Base-by-base conservation (phyloP, 2,888 invertebrate species). In the Stomorhina lunata region DNA sequence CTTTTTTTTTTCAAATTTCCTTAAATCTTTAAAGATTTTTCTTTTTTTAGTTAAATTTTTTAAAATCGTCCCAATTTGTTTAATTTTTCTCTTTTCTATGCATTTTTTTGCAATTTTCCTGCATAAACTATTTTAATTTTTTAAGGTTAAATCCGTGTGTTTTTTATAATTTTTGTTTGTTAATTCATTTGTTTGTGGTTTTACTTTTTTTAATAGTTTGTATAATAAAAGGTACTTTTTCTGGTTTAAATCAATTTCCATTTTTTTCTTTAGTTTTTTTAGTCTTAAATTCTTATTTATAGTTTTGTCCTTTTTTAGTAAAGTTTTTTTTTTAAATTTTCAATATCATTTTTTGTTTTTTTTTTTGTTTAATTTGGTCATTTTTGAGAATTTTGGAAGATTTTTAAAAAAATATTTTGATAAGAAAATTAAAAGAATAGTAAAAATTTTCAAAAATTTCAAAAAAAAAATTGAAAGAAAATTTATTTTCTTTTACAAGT, bases 51-150 rank as follows among this genome's bases (percentile, higher is more conserved):
- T 40, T 53, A 45, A 57, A 22, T 48, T 69, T 63, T 69, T 75
- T 48, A 65, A 34, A 40, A 63, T 57, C 78, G 75, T 81, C 72
- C 22, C 75, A 59, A 32, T 73, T 80, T 9, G 76, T 43, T 63
- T 4, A 76, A 63, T 71, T 72, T 66, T 15, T 12, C 48, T 61
- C 82, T 66, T 68, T 85, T 84, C 86, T 83, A 86, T 85, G 72
- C 66, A 69, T 79, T 80, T 81, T 34, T 53, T 69, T 43, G 43
- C 55, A 76, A 83, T 83, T 84, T 83, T 84, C 83, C 76, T 72
- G 72, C 84, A 79, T 27, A 76, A 79, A 68, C 79, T 78, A 76
- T 76, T 69, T 55, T 43, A n/a, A n/a, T 37, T 65, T 75, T 66
- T 40, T 32, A 45, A 55, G 17, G 53, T 57, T 71, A 59, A 32